Base-by-base conservation (phyloP, 2,113 vertebrate genomes). In the Rhinopomastus cyanomelas region DNA sequence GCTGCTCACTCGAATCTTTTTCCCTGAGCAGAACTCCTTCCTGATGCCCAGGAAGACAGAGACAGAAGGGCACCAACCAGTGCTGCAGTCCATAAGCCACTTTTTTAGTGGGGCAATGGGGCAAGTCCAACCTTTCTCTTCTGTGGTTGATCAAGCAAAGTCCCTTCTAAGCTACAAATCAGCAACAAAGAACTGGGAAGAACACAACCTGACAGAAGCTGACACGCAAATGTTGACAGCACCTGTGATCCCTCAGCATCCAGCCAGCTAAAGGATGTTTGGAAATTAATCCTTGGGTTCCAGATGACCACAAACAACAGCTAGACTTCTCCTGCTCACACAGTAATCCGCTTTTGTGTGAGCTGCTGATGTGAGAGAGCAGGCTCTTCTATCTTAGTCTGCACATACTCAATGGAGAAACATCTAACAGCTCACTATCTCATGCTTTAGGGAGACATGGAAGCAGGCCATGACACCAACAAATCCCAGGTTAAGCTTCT, bases 401-500 rank as follows among this genome's bases (percentile, higher is more conserved):
- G 95, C 29, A 51, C 85, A 62, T 6, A 48, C 79, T 94, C 60
- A 78, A 42, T 52, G 46, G 88, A 84, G 81, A 90, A 84, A 39
- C 83, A 96, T 93, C 96, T 87, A 92, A 55, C 27, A 88, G 92
- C 87, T 95, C 96, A 46, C 84, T 85, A 95, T 85, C 94, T 95
- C 86, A 64, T 96, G 95, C 80, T 97, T 87, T 62, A 69, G 85
- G 85, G 87, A 94, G 95, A 96, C 89, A 97, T 82, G 56, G 51
- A 93, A 94, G 92, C 85, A 69, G 96, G 92, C 93, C 84, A 81
- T 30, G 83, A 88, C 94, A 96, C 32, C 93, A 85, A 87, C 36
- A 94, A 96, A 95, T 86, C 85, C 92, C 62, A 81, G 55, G 76
- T 87, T 96, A 94, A 95, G 91, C 92, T 64, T 88, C 92, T 95